Percentiles rank a stretch among this genome's conserved stretches.
phyloP scores from a whole-genome alignment of 2,888 invertebrate genomes.

The Apodemia hepburni region DNA sequence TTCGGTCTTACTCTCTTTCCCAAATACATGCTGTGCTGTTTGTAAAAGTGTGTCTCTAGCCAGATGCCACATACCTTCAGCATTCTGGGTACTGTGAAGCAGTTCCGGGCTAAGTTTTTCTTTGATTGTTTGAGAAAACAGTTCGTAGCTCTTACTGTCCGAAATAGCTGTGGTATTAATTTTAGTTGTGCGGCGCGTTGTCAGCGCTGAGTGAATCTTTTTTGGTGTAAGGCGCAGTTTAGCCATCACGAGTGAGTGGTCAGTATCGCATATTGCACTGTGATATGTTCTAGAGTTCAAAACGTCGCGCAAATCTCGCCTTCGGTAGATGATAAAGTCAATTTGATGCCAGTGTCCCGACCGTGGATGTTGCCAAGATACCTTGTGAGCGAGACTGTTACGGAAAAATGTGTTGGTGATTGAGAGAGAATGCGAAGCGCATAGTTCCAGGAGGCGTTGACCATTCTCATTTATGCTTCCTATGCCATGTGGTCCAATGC shows the following conservation, averaged over 20 bases:
- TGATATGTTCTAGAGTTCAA: not conserved
- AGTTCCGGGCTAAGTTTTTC: no score
- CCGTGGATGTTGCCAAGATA: not conserved
- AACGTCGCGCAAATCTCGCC: not conserved
- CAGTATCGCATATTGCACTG: not conserved
- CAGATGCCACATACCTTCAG: no score
- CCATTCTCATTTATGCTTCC: not conserved
- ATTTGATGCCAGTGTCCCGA: not conserved
- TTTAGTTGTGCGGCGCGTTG: no score
- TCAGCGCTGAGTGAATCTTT: not conserved
- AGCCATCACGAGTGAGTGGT: not conserved
- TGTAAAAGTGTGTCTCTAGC: no score
- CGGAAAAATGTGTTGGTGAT: not conserved
- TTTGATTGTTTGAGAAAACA: no score
- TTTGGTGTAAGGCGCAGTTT: not conserved
- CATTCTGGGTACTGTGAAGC: no score
- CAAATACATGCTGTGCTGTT: no score
- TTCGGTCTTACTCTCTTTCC: no score
- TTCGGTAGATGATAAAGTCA: not conserved
- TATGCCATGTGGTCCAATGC: not conserved
- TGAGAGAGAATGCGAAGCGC: no score
- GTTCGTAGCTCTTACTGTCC: no score
- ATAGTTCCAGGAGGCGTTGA: not conserved
- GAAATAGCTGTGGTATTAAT: no score
- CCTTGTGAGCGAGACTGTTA: not conserved